Evolutionary conservation across 2,113 vertebrate species (phyloP).

Genomic region (Talpa occidentalis): DNA sequence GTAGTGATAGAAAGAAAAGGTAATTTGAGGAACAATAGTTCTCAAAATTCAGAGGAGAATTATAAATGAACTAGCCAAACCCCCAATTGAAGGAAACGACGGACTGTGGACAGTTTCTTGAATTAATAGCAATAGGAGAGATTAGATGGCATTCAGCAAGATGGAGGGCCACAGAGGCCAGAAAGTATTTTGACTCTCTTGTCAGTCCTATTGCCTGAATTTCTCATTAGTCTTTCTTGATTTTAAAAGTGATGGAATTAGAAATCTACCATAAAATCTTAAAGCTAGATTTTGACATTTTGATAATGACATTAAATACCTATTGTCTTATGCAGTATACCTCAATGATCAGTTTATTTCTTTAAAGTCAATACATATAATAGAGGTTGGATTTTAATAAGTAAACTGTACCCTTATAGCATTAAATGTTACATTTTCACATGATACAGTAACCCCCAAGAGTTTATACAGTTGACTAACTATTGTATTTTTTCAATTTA

Average conservation of each 20-base stretch:
- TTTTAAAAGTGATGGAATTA: background rate
- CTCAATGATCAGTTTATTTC: background rate
- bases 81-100: background rate
- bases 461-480: background rate
- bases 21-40: conserved; percentile 65
- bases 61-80: conserved; percentile 5
- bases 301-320: background rate
- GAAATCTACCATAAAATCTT: background rate
- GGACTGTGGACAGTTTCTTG: background rate
- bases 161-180: background rate
- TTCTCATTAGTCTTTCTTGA: background rate
- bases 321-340: background rate
- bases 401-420: background rate
- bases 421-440: background rate
- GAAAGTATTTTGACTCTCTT: background rate
- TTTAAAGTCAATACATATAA: background rate
- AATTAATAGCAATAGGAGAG: background rate
- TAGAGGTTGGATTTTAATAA: background rate
- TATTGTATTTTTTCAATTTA: background rate
- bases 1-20: conserved; percentile 65
- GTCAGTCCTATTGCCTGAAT: background rate
- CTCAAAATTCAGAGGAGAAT: conserved; percentile 61
- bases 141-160: background rate
- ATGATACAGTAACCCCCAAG: background rate
- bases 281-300: background rate